Base-by-base conservation (phyloP, 2,888 invertebrate species). In the Nomada hirtipes region DNA sequence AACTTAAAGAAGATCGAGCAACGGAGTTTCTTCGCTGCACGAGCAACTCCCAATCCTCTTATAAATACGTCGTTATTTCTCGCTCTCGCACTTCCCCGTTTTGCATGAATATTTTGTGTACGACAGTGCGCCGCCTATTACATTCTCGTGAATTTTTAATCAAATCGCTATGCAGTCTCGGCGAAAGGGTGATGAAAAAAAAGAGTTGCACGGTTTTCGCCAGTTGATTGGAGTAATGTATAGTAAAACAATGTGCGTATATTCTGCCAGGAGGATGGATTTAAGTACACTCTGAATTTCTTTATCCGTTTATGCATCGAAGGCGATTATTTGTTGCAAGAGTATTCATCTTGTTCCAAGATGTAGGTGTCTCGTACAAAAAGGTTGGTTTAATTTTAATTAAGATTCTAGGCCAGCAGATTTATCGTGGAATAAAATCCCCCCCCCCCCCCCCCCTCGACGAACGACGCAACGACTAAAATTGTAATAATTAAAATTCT, bases 401-500 rank as follows among this genome's bases (percentile, higher is more conserved):
- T 71, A 71, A 79, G 60, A 71, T 47, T 44, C 53, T 26, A 26
- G 15, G 18, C 47, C 44, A 47, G 11, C 50, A 50, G 74, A 61
- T 57, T 81, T 60, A 73, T 68, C 71, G 44, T n/a, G 29, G 50
- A 29, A 20, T 52, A 53, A 59, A 69, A 60, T 64, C 67, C 55
- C 59, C 0, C 20, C 20, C 20, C 20, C 20, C 20, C 20, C 29
- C 7, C 47, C 18, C 26, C 7, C 23, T 13, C 10, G 29, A 18
- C 57, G 53, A 57, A 26, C 74, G 70, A 61, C 68, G 64, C 15
- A 44, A n/a, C 67, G 26, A 15, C 1, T n/a, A 50, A 55, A 75
- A 70, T 70, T 67, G 78, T 61, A 74, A 69, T 82, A 82, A 82
- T 84, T 79, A 85, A 84, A 78, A 82, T 76, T 59, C 63, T 53